Conservation (phyloP, 2,888 invertebrate species). For the Melanophora roralis region DNA sequence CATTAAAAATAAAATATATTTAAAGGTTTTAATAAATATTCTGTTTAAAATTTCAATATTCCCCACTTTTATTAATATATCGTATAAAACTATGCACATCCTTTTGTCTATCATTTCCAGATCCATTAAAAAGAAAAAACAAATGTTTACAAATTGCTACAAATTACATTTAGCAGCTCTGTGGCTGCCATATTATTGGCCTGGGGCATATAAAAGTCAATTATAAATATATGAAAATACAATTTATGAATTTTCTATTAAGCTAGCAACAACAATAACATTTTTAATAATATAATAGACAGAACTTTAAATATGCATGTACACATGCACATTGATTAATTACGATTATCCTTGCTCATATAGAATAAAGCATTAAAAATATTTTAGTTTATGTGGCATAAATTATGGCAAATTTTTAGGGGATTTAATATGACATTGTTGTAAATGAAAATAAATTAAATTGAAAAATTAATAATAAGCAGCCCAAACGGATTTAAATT, state of each 20-base stretch:
- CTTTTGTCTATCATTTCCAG: too few relatives aligned
- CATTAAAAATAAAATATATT: too few relatives aligned
- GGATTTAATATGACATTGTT: not conserved
- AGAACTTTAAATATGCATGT: not conserved
- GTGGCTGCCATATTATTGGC: not conserved
- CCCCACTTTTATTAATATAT: too few relatives aligned
- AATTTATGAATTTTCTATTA: not conserved
- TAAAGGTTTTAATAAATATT: too few relatives aligned
- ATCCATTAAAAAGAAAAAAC: too few relatives aligned
- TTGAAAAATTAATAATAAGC: too few relatives aligned
- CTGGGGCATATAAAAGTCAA: not conserved
- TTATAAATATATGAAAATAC: not conserved
- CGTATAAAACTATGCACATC: too few relatives aligned
- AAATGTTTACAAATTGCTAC: not conserved
- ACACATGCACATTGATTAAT: not conserved
- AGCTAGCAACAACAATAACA: not conserved
- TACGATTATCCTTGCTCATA: too few relatives aligned
- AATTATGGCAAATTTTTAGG: slow-evolving; percentile 21
- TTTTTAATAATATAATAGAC: not conserved
- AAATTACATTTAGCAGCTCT: slow-evolving; percentile 6
- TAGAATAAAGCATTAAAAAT: not conserved
- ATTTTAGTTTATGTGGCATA: not conserved
- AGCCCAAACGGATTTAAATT: too few relatives aligned
- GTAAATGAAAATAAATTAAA: not conserved
- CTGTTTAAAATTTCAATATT: too few relatives aligned